Evolutionary conservation across 2,797 vertebrate genomes (phyloP).

Genomic region (Enteromius argenteus): DNA sequence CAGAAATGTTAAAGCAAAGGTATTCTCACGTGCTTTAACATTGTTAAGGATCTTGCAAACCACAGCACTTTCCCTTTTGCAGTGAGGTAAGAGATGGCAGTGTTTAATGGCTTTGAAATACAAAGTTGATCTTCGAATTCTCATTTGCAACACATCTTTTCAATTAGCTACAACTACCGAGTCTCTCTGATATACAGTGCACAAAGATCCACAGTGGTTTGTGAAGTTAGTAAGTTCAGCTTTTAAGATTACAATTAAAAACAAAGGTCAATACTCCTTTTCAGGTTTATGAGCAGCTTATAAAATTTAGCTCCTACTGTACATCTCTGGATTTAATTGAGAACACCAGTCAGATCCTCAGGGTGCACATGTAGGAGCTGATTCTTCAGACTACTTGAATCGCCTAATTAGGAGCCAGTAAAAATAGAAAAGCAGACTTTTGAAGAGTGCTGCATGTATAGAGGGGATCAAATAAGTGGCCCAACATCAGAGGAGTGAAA

Average conservation of each 20-base stretch:
- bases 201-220: constrained; percentile 4
- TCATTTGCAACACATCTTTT: neutral
- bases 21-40: neutral
- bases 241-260: constrained; percentile 27
- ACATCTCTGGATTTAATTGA: constrained; percentile 43
- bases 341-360: constrained; percentile 23
- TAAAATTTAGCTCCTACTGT: neutral
- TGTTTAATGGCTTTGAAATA: neutral
- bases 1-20: neutral
- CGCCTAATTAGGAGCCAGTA: constrained; percentile 48
- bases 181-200: neutral
- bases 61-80: neutral
- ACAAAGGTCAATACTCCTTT: neutral
- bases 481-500: constrained; percentile 16
- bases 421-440: constrained; percentile 39
- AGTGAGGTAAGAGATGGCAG: neutral
- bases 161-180: neutral
- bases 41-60: neutral
- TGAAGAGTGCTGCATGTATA: constrained; percentile 29
- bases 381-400: constrained; percentile 33
- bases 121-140: neutral
- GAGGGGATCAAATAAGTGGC: constrained; percentile 37
- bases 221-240: neutral
- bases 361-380: constrained; percentile 27
- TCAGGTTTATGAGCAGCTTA: no score